Percentiles rank a stretch among this genome's conserved stretches.
Conservation (phyloP, 2,797 vertebrate genomes). For the Champsocephalus esox region DNA sequence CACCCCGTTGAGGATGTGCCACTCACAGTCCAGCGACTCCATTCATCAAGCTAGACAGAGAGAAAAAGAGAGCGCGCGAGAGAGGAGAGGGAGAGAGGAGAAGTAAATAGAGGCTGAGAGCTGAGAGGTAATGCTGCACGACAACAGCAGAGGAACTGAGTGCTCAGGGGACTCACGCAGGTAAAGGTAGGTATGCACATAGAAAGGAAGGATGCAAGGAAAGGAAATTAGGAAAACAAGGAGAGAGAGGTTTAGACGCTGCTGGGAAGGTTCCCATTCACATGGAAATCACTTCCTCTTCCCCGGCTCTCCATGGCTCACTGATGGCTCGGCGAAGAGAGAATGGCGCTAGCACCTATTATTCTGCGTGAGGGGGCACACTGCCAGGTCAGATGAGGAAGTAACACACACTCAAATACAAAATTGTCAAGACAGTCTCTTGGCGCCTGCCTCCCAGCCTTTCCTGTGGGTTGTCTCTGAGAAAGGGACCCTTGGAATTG, state of each 20-base stretch:
- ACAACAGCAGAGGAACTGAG: slow-evolving; percentile 56
- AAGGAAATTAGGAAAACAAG: slow-evolving; percentile 30
- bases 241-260: slow-evolving; percentile 60
- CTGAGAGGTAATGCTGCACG: slow-evolving; percentile 68
- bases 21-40: slow-evolving; percentile 80
- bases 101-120: slow-evolving; percentile 73
- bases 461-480: slow-evolving; percentile 20
- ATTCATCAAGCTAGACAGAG: slow-evolving; percentile 82
- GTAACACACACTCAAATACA: slow-evolving; percentile 61
- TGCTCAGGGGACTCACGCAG: slow-evolving; percentile 34
- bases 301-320: slow-evolving; percentile 68
- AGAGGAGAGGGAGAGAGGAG: slow-evolving; percentile 37
- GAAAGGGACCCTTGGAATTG: slow-evolving; percentile 8
- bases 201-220: slow-evolving; percentile 45
- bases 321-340: slow-evolving; percentile 79
- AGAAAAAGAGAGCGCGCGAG: slow-evolving; percentile 41
- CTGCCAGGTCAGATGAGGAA: slow-evolving; percentile 82
- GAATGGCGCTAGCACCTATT: slow-evolving; percentile 83
- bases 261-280: slow-evolving; percentile 82
- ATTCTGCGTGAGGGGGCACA: slow-evolving; percentile 82
- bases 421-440: slow-evolving; percentile 58
- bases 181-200: slow-evolving; percentile 55
- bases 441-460: slow-evolving; percentile 45
- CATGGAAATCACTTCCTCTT: slow-evolving; percentile 84
- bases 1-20: slow-evolving; percentile 68